Base-by-base conservation (phyloP, 2,888 invertebrate species). In the Euplexia lucipara region DNA sequence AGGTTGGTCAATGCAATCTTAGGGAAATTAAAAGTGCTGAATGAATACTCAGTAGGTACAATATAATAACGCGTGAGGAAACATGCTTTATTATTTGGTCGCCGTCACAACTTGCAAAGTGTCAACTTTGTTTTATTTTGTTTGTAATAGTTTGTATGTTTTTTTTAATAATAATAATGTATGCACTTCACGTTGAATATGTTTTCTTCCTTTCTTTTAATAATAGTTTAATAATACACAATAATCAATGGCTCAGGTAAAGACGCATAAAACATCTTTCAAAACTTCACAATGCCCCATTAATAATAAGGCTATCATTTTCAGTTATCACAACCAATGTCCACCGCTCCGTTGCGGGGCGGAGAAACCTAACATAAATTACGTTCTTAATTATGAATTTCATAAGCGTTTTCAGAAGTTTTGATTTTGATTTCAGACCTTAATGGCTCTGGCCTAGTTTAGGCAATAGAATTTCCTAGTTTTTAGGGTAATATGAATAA, bases 361-460 rank as follows among this genome's bases (percentile, higher is more conserved):
- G 71, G 61, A 39, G 52, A 44, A 45, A 53, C 22, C 68, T 57
- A 41, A 61, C 47, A 72, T 72, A 72, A 72, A 74, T 72, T 72
- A 74, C 30, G 69, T 61, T 68, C 71, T 67, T 67, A 68, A 72
- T 72, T 72, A 74, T 68, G 61, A 72, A 72, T 74, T 72, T 67
- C 68, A 67, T 53, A 61, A 74, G 74, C 61, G 74, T 68, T 74
- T 73, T 74, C 74, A 45, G 41, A 71, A 71, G 67, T 71, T 73
- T 73, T 54, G 73, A 73, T 71, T 71, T 73, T 66, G 67, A 67
- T 73, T 59, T 18, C 65, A 37, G 53, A 42, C 74, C 54, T 66
- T 26, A 71, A 71, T 59, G 12, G 53, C 44, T 66, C 59, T 47
- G 59, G 9, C 70, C 67, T 45, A 71, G 54, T 73, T 73, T 51